Conservation (phyloP, 1,140 invertebrate genomes). For the Amyelois transitella region DNA sequence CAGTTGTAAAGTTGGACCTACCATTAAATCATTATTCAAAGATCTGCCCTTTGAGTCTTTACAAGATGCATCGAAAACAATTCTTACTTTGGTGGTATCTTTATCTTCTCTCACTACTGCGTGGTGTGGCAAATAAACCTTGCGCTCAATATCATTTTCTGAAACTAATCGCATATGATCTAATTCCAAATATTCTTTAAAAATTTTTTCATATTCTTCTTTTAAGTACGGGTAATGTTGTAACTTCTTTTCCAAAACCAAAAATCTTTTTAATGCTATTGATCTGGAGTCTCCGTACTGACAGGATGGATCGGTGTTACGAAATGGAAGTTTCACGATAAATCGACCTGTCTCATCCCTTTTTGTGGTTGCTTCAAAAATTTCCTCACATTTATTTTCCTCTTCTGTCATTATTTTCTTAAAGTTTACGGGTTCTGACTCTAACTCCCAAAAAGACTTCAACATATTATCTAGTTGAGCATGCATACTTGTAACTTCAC, state of each 20-base stretch:
- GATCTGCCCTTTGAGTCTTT: neutral
- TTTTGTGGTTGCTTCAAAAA: conserved; percentile 18
- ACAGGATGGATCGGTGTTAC: conserved; percentile 23
- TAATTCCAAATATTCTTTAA: conserved; percentile 18
- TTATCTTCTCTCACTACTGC: conserved; percentile 14
- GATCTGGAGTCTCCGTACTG: conserved; percentile 17
- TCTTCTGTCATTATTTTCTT: conserved; percentile 16
- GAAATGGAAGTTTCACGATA: too few relatives aligned
- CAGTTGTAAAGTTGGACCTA: neutral
- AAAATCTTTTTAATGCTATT: conserved; percentile 19
- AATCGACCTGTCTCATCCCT: conserved; percentile 23
- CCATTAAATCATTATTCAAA: conserved; percentile 22
- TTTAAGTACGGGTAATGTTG: conserved; percentile 11
- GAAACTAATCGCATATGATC: conserved; percentile 18
- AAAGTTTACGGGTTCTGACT: conserved; percentile 20
- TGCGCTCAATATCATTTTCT: conserved; percentile 11
- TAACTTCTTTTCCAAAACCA: conserved; percentile 20
- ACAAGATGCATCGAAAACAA: neutral
- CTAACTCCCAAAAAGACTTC: conserved; percentile 28
- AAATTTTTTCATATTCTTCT: conserved; percentile 18
- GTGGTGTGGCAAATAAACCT: conserved; percentile 38
- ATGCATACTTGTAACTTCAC: conserved; percentile 18
- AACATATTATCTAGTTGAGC: conserved; percentile 18
- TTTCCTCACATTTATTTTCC: too few relatives aligned
- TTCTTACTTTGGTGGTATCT: too few relatives aligned